Conservation (phyloP, 2,888 invertebrate species). For the Dermolepida albohirtum region DNA sequence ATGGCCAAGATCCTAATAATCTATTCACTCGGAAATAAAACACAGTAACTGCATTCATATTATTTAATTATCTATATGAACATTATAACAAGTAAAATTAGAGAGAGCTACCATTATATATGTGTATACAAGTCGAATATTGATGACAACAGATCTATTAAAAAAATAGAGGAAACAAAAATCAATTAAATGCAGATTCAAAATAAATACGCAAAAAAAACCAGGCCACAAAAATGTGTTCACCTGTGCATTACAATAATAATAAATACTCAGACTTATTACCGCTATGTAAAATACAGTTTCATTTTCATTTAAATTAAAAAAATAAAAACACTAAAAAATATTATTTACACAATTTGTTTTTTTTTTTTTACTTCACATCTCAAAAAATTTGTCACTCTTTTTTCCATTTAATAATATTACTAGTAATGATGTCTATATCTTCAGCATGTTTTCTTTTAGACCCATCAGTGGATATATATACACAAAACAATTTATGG, state of each 20-base stretch:
- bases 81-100: constrained; percentile 64
- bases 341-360: constrained; percentile 61
- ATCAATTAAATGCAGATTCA: constrained; percentile 53
- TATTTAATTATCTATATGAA: constrained; percentile 66
- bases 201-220: constrained; percentile 54
- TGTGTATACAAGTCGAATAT: constrained; percentile 62
- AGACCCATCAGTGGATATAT: constrained; percentile 34
- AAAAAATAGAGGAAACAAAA: constrained; percentile 51
- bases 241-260: constrained; percentile 58
- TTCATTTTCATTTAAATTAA: constrained; percentile 45
- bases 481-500: constrained; percentile 31
- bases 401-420: constrained; percentile 13
- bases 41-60: constrained; percentile 53
- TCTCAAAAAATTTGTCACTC: constrained; percentile 41
- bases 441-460: constrained; percentile 17
- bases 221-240: constrained; percentile 55
- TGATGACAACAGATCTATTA: constrained; percentile 62
- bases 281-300: constrained; percentile 59
- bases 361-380: constrained; percentile 10
- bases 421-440: constrained; percentile 28
- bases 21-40: constrained; percentile 31
- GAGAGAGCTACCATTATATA: constrained; percentile 65
- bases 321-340: constrained; percentile 57
- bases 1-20: no score
- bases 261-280: constrained; percentile 64